Conservation (phyloP, 2,888 invertebrate species). For the Sminthurides aquaticus region DNA sequence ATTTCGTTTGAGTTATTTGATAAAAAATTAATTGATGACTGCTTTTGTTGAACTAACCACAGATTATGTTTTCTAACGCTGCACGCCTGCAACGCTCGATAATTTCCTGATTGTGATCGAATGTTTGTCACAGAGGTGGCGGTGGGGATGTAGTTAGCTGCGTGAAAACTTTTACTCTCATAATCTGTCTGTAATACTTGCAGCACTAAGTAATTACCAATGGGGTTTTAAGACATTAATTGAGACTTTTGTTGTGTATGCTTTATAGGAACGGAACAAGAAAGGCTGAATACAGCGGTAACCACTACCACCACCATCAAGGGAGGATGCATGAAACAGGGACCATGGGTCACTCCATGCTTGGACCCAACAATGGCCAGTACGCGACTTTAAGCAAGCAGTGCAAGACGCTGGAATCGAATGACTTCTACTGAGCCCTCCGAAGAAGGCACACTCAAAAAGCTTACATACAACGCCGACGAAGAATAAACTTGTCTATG, state of each 20-base stretch:
- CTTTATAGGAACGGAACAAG: conserved; percentile 22
- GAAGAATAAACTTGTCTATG: too few species aligned
- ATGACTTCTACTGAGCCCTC: conserved; percentile 86
- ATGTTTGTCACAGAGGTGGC: conserved; percentile 37
- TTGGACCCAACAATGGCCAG: conserved; percentile 69
- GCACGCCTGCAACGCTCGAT: neutral
- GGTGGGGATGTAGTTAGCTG: conserved; percentile 31
- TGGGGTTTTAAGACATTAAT: too few species aligned
- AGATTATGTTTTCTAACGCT: too few species aligned
- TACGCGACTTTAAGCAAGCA: conserved; percentile 92
- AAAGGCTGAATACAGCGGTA: conserved; percentile 45
- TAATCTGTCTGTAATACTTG: neutral
- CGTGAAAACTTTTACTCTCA: neutral
- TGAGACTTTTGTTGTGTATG: neutral
- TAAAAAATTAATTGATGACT: too few species aligned
- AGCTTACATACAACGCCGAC: too few species aligned
- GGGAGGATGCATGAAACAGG: conserved; percentile 23
- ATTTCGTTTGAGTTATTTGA: conserved; percentile 9
- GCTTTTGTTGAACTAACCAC: too few species aligned
- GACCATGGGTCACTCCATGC: conserved; percentile 43
- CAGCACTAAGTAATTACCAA: too few species aligned
- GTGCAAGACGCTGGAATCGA: conserved; percentile 88
- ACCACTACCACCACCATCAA: conserved; percentile 45
- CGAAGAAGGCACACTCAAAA: too few species aligned
- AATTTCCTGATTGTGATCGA: neutral